Conservation (phyloP, 2,797 vertebrate genomes). For the Heliangelus exortis region DNA sequence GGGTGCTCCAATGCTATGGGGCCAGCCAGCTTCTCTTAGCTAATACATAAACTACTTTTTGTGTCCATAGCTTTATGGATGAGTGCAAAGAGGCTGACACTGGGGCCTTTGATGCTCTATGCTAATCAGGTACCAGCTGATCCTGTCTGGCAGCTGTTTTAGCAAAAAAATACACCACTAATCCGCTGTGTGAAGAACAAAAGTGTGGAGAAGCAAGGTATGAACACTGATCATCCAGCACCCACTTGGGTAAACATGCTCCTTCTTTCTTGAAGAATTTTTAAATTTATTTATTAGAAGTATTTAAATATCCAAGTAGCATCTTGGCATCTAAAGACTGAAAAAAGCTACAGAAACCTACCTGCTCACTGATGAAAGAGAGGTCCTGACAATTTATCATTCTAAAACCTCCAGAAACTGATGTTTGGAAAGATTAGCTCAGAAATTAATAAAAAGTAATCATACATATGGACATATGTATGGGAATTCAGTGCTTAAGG, state of each 20-base stretch:
- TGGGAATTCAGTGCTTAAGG: background rate
- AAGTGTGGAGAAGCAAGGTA: background rate
- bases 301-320: background rate
- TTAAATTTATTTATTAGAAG: background rate
- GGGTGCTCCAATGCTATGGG: background rate
- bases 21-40: background rate
- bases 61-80: background rate
- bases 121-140: background rate
- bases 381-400: background rate
- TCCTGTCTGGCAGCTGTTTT: conserved; percentile 11
- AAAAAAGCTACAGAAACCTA: background rate
- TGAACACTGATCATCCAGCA: background rate
- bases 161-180: background rate
- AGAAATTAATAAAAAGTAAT: conserved; percentile 38
- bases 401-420: background rate
- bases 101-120: background rate
- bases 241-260: background rate
- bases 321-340: background rate
- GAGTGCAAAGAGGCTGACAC: background rate
- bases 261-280: background rate
- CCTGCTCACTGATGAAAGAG: background rate
- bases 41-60: background rate
- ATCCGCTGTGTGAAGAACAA: background rate
- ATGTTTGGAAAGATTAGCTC: background rate
- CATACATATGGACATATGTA: background rate